Base-by-base conservation (phyloP, 2,888 invertebrate genomes). In the Lepetodrilus schrolli region DNA sequence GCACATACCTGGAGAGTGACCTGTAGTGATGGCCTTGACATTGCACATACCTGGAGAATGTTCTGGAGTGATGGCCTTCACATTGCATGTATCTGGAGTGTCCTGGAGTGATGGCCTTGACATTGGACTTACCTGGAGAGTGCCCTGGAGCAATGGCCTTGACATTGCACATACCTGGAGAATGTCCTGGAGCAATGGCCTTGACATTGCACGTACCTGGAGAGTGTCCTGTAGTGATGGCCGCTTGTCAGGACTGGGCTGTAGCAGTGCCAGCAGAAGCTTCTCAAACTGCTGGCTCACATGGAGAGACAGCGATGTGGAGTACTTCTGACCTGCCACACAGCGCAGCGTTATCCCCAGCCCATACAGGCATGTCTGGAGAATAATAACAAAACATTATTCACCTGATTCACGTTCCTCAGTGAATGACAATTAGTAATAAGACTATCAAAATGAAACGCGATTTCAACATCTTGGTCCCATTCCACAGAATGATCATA, bases 361-460 rank as follows among this genome's bases (percentile, higher is more conserved):
- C 4, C 88, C 88, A 82, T 84, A 89, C 43, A 89, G 70, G 68
- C 87, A 87, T 1, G 87, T 87, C 89, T 89, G 82, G 1, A 79
- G 74, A 10, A 36, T 3, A 34, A 5, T 21, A 23, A 23, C n/a
- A n/a, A n/a, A n/a, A n/a, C n/a, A n/a, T n/a, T n/a, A n/a, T n/a
- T n/a, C n/a, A n/a, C n/a, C n/a, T n/a, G n/a, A n/a, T n/a, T n/a
- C n/a, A n/a, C n/a, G n/a, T n/a, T n/a, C n/a, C n/a, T n/a, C n/a
- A n/a, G n/a, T n/a, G n/a, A n/a, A n/a, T n/a, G n/a, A n/a, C n/a
- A n/a, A n/a, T n/a, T n/a, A n/a, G n/a, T n/a, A n/a, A n/a, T n/a
- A n/a, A n/a, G n/a, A n/a, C n/a, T n/a, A n/a, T n/a, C n/a, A n/a
- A n/a, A n/a, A n/a, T n/a, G n/a, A n/a, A n/a, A n/a, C n/a, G n/a